These are phyloP conservation scores for Clupea harengus DNA, from an alignment of 2,113 vertebrate genomes.

Conservation along the genomic window DNA sequence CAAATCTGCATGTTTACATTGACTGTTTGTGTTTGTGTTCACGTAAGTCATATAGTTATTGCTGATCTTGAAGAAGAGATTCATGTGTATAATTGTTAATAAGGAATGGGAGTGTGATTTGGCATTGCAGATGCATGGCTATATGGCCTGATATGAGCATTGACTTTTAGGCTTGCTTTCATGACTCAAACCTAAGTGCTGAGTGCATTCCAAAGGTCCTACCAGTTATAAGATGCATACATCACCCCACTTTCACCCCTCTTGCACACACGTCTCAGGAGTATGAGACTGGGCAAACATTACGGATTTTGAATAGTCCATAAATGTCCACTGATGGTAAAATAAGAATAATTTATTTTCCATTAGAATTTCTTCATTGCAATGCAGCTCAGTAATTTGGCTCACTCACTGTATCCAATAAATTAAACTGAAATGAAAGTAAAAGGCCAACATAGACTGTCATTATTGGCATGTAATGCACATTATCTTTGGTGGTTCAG, in stretches of 20 bases:
- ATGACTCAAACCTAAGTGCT: too few species aligned
- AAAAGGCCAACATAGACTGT: slow-evolving; percentile 18
- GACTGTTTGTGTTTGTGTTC: too few species aligned
- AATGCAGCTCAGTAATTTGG: slow-evolving; percentile 39
- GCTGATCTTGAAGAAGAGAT: too few species aligned
- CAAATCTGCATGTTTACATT: neutral
- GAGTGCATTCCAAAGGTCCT: too few species aligned
- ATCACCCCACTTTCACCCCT: too few species aligned
- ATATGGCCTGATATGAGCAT: too few species aligned
- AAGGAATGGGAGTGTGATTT: too few species aligned
- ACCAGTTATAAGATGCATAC: neutral
- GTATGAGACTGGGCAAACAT: neutral
- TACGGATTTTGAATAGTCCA: slow-evolving; percentile 3
- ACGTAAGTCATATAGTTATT: too few species aligned
- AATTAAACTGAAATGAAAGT: slow-evolving; percentile 7
- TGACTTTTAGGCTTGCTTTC: too few species aligned
- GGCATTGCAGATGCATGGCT: too few species aligned
- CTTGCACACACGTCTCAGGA: neutral
- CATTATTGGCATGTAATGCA: neutral
- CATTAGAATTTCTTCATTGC: slow-evolving; percentile 44
- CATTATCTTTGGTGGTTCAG: neutral
- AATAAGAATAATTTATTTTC: slow-evolving; percentile 41
- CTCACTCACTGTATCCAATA: neutral
- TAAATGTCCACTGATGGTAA: slow-evolving; percentile 43
- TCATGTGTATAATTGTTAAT: too few species aligned